phyloP scores from a whole-genome alignment of 1,140 invertebrate species.

The Drosophila parvula region DNA sequence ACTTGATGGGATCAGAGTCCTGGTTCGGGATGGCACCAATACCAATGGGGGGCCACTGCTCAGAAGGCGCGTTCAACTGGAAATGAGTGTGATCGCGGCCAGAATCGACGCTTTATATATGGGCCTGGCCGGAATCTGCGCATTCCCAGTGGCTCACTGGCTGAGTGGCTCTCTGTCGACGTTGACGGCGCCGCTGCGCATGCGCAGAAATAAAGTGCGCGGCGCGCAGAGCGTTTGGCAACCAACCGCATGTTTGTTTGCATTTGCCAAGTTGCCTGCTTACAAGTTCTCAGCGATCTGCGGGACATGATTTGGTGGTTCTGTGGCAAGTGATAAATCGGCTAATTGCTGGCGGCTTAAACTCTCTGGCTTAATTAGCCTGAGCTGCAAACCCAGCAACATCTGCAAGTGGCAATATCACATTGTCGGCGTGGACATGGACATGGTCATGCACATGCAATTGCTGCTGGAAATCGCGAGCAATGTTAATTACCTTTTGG shows the following conservation, averaged over 20 bases:
- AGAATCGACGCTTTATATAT: conserved; percentile 74
- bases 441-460: conserved; percentile 22
- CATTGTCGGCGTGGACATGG: conserved; percentile 26
- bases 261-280: conserved; percentile 45
- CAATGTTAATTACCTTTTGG: conserved; percentile 51
- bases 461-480: conserved; percentile 44
- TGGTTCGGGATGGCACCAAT: conserved; percentile 5
- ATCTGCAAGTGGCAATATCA: conserved; percentile 53
- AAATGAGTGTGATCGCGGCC: conserved; percentile 63
- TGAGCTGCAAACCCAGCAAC: conserved; percentile 53
- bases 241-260: conserved; percentile 50
- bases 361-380: conserved; percentile 64
- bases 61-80: conserved; percentile 45
- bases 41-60: conserved; percentile 22
- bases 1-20: conserved; percentile 15
- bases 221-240: conserved; percentile 16
- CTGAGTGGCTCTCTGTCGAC: conserved; percentile 23
- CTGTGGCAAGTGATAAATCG: conserved; percentile 68
- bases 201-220: conserved; percentile 52
- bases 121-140: conserved; percentile 56
- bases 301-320: conserved; percentile 52
- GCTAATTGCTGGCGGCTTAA: conserved; percentile 69
- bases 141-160: conserved; percentile 52
- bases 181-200: conserved; percentile 47
- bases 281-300: conserved; percentile 38